These are phyloP conservation scores for Cottoperca gobio DNA, from an alignment of 2,797 vertebrate genomes.

Conservation along the genomic window DNA sequence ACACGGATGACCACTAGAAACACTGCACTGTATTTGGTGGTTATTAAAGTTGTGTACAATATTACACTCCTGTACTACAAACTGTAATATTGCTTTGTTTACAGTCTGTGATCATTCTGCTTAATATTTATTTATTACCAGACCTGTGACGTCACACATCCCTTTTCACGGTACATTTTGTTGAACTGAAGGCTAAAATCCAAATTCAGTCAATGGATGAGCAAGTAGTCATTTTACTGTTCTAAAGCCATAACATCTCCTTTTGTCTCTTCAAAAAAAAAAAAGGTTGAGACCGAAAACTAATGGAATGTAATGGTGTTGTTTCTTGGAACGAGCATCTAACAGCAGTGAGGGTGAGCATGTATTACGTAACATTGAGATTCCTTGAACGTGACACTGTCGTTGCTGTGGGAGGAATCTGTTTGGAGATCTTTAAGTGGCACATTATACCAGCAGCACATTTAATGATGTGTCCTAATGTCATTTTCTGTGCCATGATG, in stretches of 20 bases:
- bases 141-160: slow-evolving; percentile 8
- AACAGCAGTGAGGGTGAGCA: not conserved
- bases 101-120: not conserved
- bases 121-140: slow-evolving; percentile 9
- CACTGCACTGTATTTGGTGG: not conserved
- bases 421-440: slow-evolving; percentile 13
- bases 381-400: not conserved
- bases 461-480: slow-evolving; percentile 5
- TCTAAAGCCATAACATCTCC: slow-evolving; percentile 1
- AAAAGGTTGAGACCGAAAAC: not conserved
- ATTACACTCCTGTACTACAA: not conserved
- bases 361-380: not conserved
- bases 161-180: not conserved
- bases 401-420: not conserved
- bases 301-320: not conserved
- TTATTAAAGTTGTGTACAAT: not conserved
- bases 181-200: not conserved
- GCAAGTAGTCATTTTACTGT: no score
- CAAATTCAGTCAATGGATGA: not conserved
- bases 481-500: slow-evolving; percentile 47
- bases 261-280: not conserved
- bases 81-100: not conserved
- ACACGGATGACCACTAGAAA: not conserved
- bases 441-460: slow-evolving; percentile 36
- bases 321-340: not conserved